phyloP scores from a whole-genome alignment of 2,888 invertebrate species.

The Vandiemenella viatica region DNA sequence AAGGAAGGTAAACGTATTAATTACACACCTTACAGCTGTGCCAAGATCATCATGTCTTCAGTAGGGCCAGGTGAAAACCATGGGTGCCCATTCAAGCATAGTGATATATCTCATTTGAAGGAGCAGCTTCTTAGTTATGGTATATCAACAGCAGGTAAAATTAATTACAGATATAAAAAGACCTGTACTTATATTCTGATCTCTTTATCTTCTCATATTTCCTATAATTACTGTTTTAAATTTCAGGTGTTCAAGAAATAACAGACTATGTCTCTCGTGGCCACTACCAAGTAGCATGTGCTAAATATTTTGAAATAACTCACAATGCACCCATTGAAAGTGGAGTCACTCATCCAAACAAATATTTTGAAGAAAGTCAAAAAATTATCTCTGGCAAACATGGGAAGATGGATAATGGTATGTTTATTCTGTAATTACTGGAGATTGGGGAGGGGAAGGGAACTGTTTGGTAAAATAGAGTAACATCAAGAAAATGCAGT shows the following conservation, averaged over 20 bases:
- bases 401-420: not conserved
- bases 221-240: constrained; percentile 15
- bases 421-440: not conserved
- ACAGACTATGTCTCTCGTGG: constrained; percentile 54
- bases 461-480: too few species aligned
- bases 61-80: constrained; percentile 71
- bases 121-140: constrained; percentile 55
- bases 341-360: constrained; percentile 79
- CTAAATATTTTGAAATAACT: constrained; percentile 55
- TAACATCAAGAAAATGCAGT: too few species aligned
- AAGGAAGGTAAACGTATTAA: constrained; percentile 83
- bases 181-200: too few species aligned
- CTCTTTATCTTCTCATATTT: too few species aligned
- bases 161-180: too few species aligned
- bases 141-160: constrained; percentile 41
- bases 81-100: constrained; percentile 86
- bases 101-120: constrained; percentile 54
- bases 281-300: constrained; percentile 81
- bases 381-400: not conserved
- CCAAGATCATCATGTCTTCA: constrained; percentile 66
- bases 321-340: constrained; percentile 41
- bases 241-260: constrained; percentile 53
- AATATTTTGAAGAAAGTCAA: constrained; percentile 29
- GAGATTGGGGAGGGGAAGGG: too few species aligned
- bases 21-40: constrained; percentile 83